Conservation (phyloP, 2,797 vertebrate species). For the Pangasius krempfi region DNA sequence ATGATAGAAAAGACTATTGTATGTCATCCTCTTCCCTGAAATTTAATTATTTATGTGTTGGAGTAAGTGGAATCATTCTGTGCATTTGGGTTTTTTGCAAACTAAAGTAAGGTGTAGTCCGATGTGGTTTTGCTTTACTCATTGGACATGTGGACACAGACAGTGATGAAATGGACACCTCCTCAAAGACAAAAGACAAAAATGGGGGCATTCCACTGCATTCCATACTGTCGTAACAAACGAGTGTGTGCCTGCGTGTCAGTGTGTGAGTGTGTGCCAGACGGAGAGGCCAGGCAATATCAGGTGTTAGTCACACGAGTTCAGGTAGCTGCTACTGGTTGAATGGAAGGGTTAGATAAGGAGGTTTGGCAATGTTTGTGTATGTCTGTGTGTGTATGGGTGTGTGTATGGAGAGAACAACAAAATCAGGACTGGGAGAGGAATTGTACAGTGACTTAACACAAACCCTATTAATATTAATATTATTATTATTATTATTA, state of each 20-base stretch:
- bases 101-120: not conserved
- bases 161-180: conserved; percentile 65
- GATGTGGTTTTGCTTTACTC: not conserved
- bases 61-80: not conserved
- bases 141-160: conserved; percentile 44
- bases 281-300: conserved; percentile 54
- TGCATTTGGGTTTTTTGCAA: not conserved
- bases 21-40: not conserved
- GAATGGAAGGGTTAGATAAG: conserved; percentile 52
- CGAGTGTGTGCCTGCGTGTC: conserved; percentile 26
- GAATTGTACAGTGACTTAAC: not conserved
- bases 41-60: not conserved
- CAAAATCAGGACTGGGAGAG: not conserved
- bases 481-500: not conserved
- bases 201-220: conserved; percentile 40
- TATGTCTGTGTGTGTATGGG: not conserved
- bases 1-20: not conserved
- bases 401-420: not conserved
- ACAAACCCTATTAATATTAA: not conserved
- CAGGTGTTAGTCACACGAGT: conserved; percentile 51
- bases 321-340: conserved; percentile 52
- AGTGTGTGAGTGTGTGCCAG: conserved; percentile 54
- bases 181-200: conserved; percentile 61
- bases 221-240: conserved; percentile 42
- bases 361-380: conserved; percentile 42